Percentiles rank a stretch among this genome's conserved stretches.
These are phyloP conservation scores for Ceyx erithaca DNA, from an alignment of 2,797 vertebrate genomes.

Conservation along the genomic window DNA sequence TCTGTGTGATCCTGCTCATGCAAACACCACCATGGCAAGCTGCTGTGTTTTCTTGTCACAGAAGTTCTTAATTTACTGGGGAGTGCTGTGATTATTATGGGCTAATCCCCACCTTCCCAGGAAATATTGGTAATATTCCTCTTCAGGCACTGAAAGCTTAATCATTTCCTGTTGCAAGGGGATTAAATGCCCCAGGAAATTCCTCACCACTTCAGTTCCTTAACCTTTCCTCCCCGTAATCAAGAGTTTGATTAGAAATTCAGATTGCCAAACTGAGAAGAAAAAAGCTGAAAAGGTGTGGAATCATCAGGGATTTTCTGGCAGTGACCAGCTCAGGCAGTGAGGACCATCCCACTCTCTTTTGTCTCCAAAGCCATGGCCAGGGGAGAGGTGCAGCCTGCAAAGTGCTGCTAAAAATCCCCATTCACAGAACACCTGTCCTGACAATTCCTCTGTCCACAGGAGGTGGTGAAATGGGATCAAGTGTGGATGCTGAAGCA, in stretches of 20 bases:
- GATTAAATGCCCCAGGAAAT: not conserved
- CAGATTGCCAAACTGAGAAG: not conserved
- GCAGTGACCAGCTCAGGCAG: not conserved
- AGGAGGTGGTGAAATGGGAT: not conserved
- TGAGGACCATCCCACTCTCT: fast-evolving
- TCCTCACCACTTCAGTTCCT: not conserved
- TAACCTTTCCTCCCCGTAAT: not conserved
- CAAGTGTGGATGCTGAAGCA: not conserved
- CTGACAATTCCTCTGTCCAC: too few relatives aligned
- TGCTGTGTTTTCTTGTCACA: not conserved
- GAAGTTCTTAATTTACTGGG: not conserved
- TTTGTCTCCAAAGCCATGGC: not conserved
- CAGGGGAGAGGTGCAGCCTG: not conserved
- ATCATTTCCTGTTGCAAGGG: not conserved
- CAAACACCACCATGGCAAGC: not conserved
- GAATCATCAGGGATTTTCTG: not conserved
- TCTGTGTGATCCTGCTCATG: not conserved
- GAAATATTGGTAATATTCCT: not conserved
- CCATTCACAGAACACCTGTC: not conserved
- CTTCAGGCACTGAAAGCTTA: not conserved
- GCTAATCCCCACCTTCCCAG: not conserved
- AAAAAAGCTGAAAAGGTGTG: not conserved
- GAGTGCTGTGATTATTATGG: not conserved
- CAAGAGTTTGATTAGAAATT: not conserved
- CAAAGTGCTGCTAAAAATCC: not conserved